A percentile compares a stretch with the other conserved stretches of the same genome.
phyloP scores from a whole-genome alignment of 2,113 vertebrate species.

The Acinonyx jubatus region DNA sequence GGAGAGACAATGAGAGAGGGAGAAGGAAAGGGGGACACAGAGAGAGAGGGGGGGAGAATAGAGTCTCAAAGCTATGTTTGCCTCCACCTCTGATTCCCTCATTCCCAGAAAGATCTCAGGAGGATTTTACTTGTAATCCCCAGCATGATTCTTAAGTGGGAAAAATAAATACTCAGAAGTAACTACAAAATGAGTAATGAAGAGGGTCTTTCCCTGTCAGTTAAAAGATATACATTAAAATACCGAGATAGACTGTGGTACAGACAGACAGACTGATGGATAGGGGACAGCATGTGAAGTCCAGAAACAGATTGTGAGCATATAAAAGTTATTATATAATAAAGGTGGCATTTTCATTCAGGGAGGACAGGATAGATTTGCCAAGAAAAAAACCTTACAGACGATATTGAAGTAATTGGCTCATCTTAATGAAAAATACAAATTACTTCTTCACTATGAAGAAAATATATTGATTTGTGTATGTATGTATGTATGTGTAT shows the following conservation, averaged over 20 bases:
- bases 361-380: neutral
- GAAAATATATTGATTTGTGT: too few relatives aligned
- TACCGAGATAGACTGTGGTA: neutral
- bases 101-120: neutral
- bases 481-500: too few relatives aligned
- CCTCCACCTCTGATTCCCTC: neutral
- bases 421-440: neutral
- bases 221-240: neutral
- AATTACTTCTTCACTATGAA: neutral
- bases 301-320: neutral
- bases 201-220: neutral
- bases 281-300: neutral
- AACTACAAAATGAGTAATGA: neutral
- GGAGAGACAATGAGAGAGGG: neutral
- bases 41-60: neutral
- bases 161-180: neutral
- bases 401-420: neutral
- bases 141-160: neutral
- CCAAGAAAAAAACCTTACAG: neutral
- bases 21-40: neutral
- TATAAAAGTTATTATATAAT: neutral
- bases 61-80: neutral
- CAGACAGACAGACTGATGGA: neutral
- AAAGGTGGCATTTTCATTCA: neutral
- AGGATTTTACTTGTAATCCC: constrained; percentile 8